These are phyloP conservation scores for Graphium colonna DNA, from an alignment of 2,888 invertebrate species.

Conservation along the genomic window DNA sequence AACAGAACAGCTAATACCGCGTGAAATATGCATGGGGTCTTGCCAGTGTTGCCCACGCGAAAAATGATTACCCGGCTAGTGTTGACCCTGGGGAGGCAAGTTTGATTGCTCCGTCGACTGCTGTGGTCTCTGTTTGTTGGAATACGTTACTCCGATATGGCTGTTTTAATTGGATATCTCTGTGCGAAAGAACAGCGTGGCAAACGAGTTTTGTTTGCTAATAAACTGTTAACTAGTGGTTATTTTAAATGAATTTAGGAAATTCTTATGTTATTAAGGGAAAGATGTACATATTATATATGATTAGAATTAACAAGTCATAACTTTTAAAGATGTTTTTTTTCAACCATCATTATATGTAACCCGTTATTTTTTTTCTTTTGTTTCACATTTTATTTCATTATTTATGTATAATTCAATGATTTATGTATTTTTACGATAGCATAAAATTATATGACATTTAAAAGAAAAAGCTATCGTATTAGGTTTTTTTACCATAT, in stretches of 20 bases:
- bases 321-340: too few species aligned
- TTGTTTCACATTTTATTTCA: too few species aligned
- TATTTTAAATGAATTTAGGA: neutral
- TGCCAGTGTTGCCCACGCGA: slow-evolving; percentile 59
- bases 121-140: slow-evolving; percentile 62
- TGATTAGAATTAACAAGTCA: too few species aligned
- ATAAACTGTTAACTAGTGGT: slow-evolving; percentile 1
- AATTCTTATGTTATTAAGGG: too few species aligned
- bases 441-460: too few species aligned
- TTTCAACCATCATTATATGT: too few species aligned
- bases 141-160: slow-evolving; percentile 54
- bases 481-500: too few species aligned
- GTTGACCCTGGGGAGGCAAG: slow-evolving; percentile 64
- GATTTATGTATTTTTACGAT: too few species aligned
- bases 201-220: neutral
- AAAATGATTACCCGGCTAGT: slow-evolving; percentile 74
- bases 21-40: slow-evolving; percentile 70
- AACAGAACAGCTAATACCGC: slow-evolving; percentile 61
- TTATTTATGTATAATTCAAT: too few species aligned
- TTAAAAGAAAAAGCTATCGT: too few species aligned
- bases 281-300: too few species aligned
- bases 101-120: slow-evolving; percentile 71
- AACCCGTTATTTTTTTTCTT: too few species aligned
- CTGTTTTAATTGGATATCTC: slow-evolving; percentile 31
- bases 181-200: slow-evolving; percentile 1